Base-by-base conservation (phyloP, 2,888 invertebrate species). In the Cryptosula pallasiana region DNA sequence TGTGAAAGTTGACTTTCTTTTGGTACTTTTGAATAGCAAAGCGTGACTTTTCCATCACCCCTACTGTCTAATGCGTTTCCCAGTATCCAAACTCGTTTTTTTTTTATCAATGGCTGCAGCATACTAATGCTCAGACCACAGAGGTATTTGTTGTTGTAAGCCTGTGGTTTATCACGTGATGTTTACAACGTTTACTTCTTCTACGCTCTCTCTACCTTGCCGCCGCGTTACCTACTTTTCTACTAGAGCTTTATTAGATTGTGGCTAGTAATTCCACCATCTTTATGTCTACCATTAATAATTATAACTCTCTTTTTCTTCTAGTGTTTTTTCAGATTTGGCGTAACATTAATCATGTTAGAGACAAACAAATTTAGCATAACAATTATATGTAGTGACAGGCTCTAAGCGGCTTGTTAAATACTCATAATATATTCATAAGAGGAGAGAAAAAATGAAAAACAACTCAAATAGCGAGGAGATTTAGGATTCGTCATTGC, bases 141-240 rank as follows among this genome's bases (percentile, higher is more conserved):
- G 63, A 63, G 63, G 63, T 63, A 63, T 63, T 63, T 63, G 63
- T 63, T 63, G 63, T 63, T 63, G 29, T 9, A 20, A 63, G 27
- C 63, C 27, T 63, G 63, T 34, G 63, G 63, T 63, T 63, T 23
- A n/a, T 63, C 63, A 63, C 63, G 63, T 63, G 63, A 63, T 63
- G 63, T 63, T 63, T 63, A 63, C 63, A 63, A 63, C 63, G 20
- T 63, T 63, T 9, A n/a, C 32, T 13, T 63, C 9, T 13, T 32
- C 32, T 29, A 45, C 20, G 9, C 45, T 45, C 45, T 45, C 5
- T 45, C 45, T 5, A 5, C 20, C 20, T 5, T 45, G 5, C 45
- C 45, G 9, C 45, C 5, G 5, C 45, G 5, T 13, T 20, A 45
- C 20, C 9, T 45, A 45, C 45, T 13, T 20, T 45, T 45, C 45